Evolutionary conservation across 2,888 invertebrate species (phyloP), one percentile per base, ranked within the genome.

Genomic region (Lithophane semibrunnea): DNA sequence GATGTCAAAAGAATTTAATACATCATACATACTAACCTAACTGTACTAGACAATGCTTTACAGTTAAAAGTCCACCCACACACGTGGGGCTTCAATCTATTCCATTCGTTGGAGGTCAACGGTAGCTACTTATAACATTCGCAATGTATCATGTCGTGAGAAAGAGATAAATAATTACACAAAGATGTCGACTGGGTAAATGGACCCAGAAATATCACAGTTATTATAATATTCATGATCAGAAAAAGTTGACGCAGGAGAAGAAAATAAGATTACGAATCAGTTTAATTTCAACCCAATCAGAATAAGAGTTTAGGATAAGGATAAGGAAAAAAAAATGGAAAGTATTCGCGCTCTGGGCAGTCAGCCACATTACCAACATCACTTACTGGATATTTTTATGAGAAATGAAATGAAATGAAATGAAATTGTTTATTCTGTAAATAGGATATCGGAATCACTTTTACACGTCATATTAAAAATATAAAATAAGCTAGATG

Each of bases 31-130:
- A 54, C 16, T 52, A 10, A 52, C 3, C 18, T 60, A 75, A 79
- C 77, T 82, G 82, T 82, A 76, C 77, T 56, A 29, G 37, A 42
- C 29, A 52, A 67, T 29, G n/a, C 2, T 29, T 49, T 24, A 84
- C 65, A 1, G 56, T 77, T 68, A 58, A 13, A 68, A 47, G 56
- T 66, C 60, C 54, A 42, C 79, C 79, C 54, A 70, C 84, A 79
- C 69, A 44, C 37, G 49, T 8, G 18, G 1, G n/a, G 10, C 29
- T 60, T 49, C 60, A 83, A 61, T 58, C 44, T 76, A 10, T 64
- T 82, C 42, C 16, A 67, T 76, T 77, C 67, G 60, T 54, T 66
- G 13, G 54, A 66, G 71, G 60, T 65, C 70, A 80, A 70, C 65
- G 42, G 79, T 61, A 79, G 70, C 54, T 47, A 47, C 44, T 9